Conservation (phyloP, 2,113 vertebrate species). For the Gnathonemus echidnorhynchus region DNA sequence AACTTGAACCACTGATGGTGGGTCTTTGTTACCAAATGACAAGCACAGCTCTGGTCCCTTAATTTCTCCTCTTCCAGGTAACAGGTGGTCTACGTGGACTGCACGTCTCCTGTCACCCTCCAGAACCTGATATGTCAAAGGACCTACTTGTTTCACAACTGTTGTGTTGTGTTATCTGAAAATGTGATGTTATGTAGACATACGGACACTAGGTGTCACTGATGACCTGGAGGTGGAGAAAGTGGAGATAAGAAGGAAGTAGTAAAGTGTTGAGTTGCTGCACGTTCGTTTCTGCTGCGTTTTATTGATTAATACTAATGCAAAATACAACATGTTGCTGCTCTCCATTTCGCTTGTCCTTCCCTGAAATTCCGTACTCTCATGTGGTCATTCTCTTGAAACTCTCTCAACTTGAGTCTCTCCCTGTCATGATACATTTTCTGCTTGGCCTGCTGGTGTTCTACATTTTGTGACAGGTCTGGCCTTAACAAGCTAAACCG, state of each 20-base stretch:
- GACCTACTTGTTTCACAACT: background rate
- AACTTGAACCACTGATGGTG: no score
- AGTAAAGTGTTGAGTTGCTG: no score
- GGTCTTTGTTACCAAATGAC: no score
- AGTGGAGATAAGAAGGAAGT: no score
- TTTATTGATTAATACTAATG: no score
- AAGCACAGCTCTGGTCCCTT: background rate
- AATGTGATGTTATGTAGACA: no score
- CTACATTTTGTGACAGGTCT: background rate
- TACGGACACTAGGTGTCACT: no score
- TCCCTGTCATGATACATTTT: background rate
- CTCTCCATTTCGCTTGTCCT: background rate
- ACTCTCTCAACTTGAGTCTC: background rate
- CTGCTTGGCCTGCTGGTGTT: background rate
- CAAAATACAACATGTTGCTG: background rate
- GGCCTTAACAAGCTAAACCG: background rate
- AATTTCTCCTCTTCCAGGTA: background rate
- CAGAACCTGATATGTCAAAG: background rate
- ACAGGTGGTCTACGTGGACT: background rate
- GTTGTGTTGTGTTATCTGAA: no score
- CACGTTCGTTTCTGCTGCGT: no score
- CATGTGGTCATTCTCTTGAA: background rate
- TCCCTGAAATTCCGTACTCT: background rate
- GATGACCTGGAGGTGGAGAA: no score
- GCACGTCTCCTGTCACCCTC: background rate